These are phyloP conservation scores for Dasypus novemcinctus DNA, from an alignment of 2,113 vertebrate genomes.

Conservation along the genomic window DNA sequence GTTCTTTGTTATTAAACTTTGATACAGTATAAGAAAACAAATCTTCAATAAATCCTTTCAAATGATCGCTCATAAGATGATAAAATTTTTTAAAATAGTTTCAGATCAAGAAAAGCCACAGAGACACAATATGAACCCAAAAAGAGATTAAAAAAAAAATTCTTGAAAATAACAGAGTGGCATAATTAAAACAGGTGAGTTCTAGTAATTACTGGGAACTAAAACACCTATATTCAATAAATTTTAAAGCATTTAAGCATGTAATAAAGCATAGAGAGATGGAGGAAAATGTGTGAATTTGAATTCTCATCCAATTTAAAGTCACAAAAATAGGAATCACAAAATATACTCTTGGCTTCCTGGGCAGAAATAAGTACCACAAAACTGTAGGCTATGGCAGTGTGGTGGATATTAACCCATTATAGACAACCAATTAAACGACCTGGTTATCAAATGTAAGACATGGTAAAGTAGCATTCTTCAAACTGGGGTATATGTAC, in stretches of 20 bases:
- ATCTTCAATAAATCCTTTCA: not conserved
- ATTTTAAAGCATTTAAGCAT: constrained; percentile 5
- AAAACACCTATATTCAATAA: constrained; percentile 45
- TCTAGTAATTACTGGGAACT: constrained; percentile 24
- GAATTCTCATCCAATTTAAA: constrained; percentile 37
- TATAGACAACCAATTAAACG: not conserved
- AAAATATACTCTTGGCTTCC: not conserved
- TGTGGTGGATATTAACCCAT: not conserved
- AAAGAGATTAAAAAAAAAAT: not conserved
- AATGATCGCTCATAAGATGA: constrained; percentile 9
- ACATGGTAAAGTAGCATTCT: not conserved
- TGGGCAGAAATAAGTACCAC: not conserved
- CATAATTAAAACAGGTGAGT: constrained; percentile 32
- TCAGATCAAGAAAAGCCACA: constrained; percentile 16
- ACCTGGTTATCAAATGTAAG: not conserved
- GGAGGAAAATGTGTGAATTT: constrained; percentile 29
- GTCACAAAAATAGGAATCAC: not conserved
- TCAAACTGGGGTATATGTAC: not conserved
- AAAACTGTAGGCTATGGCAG: not conserved
- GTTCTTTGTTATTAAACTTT: constrained; percentile 33
- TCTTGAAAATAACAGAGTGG: constrained; percentile 35
- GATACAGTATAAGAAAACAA: not conserved
- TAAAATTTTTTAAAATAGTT: constrained; percentile 28
- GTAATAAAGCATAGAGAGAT: not conserved
- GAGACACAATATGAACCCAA: not conserved